Evolutionary conservation across 1,140 invertebrate species (phyloP).

Genomic region (Halictus rubicundus): DNA sequence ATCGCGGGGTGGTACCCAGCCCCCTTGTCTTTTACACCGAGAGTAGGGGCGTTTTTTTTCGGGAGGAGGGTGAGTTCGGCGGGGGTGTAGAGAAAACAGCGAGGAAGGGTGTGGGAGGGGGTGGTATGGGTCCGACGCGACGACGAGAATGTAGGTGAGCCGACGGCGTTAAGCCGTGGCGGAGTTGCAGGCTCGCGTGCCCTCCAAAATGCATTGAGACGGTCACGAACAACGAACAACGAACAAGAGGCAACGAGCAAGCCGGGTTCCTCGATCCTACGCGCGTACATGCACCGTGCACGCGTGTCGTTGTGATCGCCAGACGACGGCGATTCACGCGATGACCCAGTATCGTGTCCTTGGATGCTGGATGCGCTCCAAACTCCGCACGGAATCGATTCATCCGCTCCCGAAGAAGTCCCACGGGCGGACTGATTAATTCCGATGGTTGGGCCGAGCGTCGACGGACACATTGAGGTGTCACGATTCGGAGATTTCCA

Average conservation of each 20-base stretch:
- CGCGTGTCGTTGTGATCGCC: not conserved
- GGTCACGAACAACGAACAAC: slow-evolving; percentile 71
- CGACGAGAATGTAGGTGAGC: slow-evolving; percentile 67
- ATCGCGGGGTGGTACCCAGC: slow-evolving; percentile 49
- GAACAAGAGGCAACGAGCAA: slow-evolving; percentile 9
- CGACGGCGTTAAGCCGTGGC: slow-evolving; percentile 71
- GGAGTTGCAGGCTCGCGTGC: slow-evolving; percentile 72
- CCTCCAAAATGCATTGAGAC: slow-evolving; percentile 72
- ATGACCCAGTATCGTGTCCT: slow-evolving; percentile 22
- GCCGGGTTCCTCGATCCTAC: not conserved
- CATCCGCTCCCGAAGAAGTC: not conserved
- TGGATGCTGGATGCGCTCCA: slow-evolving; percentile 29
- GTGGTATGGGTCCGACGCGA: slow-evolving; percentile 42
- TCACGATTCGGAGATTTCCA: slow-evolving; percentile 31
- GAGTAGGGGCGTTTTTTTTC: slow-evolving; percentile 10
- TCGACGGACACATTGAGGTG: slow-evolving; percentile 21
- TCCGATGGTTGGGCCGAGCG: not conserved
- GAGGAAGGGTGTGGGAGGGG: slow-evolving; percentile 8
- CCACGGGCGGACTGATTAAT: slow-evolving; percentile 12
- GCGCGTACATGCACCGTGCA: too few relatives aligned
- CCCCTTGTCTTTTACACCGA: slow-evolving; percentile 52
- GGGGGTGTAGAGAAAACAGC: slow-evolving; percentile 30
- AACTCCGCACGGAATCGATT: slow-evolving; percentile 29
- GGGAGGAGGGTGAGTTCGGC: not conserved
- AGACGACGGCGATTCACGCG: not conserved